Conservation (phyloP, 92 coral and sea anemone genomes). For the Anthopleura xanthogrammica region DNA sequence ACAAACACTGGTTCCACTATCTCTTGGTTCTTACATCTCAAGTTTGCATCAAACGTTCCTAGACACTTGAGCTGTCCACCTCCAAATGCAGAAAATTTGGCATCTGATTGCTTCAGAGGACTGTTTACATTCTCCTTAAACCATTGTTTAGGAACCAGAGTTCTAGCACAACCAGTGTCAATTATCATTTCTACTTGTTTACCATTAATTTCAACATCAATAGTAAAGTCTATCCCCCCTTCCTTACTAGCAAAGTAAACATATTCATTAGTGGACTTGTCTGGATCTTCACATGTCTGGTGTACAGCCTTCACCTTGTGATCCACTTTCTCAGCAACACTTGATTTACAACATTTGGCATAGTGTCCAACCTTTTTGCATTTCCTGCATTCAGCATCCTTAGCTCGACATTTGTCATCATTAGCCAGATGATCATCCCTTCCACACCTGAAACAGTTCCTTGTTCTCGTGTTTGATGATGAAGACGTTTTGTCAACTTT, state of each 20-base stretch:
- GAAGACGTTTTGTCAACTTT: neutral
- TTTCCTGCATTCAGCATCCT: slow-evolving; percentile 22
- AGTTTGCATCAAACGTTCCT: too few species aligned
- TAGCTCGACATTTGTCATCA: slow-evolving; percentile 12
- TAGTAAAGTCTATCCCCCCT: neutral
- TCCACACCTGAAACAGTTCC: slow-evolving; percentile 16
- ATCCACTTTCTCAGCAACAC: neutral
- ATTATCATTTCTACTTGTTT: too few species aligned
- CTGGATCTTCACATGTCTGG: neutral
- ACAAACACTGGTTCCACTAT: slow-evolving; percentile 15
- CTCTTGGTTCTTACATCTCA: too few species aligned
- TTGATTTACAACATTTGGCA: neutral
- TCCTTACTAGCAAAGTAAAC: neutral
- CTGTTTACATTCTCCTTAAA: too few species aligned
- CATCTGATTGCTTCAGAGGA: too few species aligned
- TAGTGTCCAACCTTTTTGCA: slow-evolving; percentile 16
- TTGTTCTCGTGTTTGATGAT: neutral
- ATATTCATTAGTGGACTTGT: neutral
- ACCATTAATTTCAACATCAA: too few species aligned
- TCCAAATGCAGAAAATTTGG: too few species aligned
- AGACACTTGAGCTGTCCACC: too few species aligned
- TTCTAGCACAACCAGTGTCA: too few species aligned
- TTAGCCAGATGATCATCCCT: slow-evolving; percentile 18
- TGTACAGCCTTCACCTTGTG: too few species aligned
- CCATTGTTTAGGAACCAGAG: too few species aligned